phyloP scores from a whole-genome alignment of 1,140 invertebrate genomes.

The Drosophila aff. region DNA sequence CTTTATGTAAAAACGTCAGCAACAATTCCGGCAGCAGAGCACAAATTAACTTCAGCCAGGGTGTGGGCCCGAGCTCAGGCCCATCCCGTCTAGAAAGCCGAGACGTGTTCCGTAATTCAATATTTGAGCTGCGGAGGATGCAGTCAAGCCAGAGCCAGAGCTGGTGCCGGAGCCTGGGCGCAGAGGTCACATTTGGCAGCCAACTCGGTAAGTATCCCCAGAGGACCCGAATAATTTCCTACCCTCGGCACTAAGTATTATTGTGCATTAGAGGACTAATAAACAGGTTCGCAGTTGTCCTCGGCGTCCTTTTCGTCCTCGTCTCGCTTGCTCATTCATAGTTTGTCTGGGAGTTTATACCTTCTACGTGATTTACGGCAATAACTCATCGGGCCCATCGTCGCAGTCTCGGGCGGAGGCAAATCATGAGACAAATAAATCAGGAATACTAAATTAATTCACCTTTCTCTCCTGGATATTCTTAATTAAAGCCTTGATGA shows the following conservation, averaged over 20 bases:
- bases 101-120: constrained; percentile 80
- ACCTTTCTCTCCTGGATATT: constrained; percentile 47
- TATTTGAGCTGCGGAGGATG: constrained; percentile 32
- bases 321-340: constrained; percentile 63
- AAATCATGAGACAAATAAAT: constrained; percentile 82
- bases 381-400: constrained; percentile 70
- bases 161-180: constrained; percentile 23
- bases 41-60: constrained; percentile 72
- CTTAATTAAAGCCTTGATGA: constrained; percentile 67
- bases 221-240: constrained; percentile 74
- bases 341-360: constrained; percentile 71
- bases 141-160: neutral
- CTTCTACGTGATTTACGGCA: constrained; percentile 80
- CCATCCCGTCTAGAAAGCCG: constrained; percentile 55
- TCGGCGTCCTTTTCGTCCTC: constrained; percentile 5
- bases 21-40: constrained; percentile 66
- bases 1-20: constrained; percentile 78
- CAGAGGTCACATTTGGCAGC: constrained; percentile 81
- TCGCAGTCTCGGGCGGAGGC: constrained; percentile 10
- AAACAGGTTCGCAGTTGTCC: constrained; percentile 75
- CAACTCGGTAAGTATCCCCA: constrained; percentile 75
- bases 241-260: constrained; percentile 83
- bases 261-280: constrained; percentile 84
- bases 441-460: constrained; percentile 79
- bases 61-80: constrained; percentile 2